Evolutionary conservation across 2,113 vertebrate genomes (phyloP).

Genomic region (Motacilla alba): DNA sequence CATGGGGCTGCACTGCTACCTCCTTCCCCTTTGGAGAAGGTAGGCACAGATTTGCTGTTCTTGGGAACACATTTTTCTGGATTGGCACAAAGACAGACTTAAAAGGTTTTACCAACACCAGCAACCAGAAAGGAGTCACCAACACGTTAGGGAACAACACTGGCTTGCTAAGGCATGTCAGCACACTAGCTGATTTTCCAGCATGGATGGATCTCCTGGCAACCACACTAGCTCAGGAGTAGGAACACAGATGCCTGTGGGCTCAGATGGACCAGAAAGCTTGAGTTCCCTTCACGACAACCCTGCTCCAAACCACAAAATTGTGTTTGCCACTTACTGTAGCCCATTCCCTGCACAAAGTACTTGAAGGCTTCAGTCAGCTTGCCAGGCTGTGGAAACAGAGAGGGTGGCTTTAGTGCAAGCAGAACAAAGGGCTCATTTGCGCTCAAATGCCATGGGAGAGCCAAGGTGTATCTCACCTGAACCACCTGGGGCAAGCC

Average conservation of each 20-base stretch:
- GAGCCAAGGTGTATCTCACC: conserved; percentile 68
- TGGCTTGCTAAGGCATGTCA: background rate
- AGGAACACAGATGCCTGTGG: background rate
- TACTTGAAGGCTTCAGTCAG: conserved; percentile 96
- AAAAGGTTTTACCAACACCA: background rate
- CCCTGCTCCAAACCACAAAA: background rate
- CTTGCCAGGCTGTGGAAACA: conserved; percentile 80
- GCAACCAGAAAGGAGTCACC: background rate
- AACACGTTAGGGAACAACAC: background rate
- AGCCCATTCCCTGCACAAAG: conserved; percentile 97
- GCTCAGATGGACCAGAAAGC: background rate
- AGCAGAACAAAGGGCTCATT: background rate
- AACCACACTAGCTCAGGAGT: background rate
- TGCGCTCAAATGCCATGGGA: background rate
- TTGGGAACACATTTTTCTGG: background rate
- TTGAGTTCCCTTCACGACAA: background rate
- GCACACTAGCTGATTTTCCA: background rate
- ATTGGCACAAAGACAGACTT: background rate
- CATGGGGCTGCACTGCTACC: background rate
- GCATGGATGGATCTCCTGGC: background rate
- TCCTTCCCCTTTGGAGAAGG: background rate
- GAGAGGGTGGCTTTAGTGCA: background rate
- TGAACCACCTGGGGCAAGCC: conserved; percentile 94
- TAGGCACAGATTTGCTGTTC: background rate
- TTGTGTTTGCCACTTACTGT: conserved; percentile 82